These are phyloP conservation scores for Masnerella sp. DNA, from an alignment of 2,888 invertebrate genomes.

Conservation along the genomic window DNA sequence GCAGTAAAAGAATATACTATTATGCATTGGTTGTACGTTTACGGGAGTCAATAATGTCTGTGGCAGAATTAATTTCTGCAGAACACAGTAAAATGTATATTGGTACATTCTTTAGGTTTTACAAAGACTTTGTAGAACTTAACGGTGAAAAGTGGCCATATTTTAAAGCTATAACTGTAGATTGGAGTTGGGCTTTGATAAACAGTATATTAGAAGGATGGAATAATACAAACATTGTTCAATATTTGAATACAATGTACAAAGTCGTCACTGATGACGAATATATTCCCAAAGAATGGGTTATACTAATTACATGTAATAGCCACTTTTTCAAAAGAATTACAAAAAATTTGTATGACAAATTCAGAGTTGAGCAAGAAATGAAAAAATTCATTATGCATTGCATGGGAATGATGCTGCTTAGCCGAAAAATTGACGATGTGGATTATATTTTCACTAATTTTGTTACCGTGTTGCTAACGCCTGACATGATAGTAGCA, in stretches of 20 bases:
- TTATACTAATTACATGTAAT: constrained; percentile 2
- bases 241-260: constrained; percentile 4
- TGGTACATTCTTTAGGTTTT: neutral
- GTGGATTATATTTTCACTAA: neutral
- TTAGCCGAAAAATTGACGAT: neutral
- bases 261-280: neutral
- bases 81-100: constrained; percentile 8
- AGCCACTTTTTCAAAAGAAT: constrained; percentile 1
- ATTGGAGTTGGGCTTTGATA: constrained; percentile 8
- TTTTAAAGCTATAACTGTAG: neutral
- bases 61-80: constrained; percentile 14
- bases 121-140: constrained; percentile 6
- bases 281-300: neutral
- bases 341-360: constrained; percentile 3
- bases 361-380: neutral
- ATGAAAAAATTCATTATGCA: constrained; percentile 3
- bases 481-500: neutral
- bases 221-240: neutral
- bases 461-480: neutral
- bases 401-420: neutral
- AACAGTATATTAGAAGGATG: neutral
- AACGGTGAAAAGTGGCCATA: neutral
- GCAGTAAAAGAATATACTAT: constrained; percentile 12
- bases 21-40: neutral
- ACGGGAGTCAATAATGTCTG: constrained; percentile 2